phyloP scores from a whole-genome alignment of 2,888 invertebrate species.

The Trachelus stipa region DNA sequence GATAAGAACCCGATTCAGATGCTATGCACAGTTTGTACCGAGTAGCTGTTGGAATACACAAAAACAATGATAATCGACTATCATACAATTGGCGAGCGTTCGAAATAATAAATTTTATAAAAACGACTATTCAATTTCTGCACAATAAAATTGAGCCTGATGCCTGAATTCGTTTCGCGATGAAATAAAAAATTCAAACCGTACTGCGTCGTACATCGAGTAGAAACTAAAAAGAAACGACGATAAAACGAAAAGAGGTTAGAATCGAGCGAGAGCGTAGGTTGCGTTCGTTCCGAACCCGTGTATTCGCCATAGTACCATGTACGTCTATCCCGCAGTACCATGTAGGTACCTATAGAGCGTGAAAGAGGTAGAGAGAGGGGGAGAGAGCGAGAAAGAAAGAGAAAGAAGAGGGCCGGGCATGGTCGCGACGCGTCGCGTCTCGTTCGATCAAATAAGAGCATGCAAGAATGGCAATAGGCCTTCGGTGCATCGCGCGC shows the following conservation, averaged over 20 bases:
- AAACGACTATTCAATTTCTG: neutral
- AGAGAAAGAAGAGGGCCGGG: slow-evolving; percentile 2
- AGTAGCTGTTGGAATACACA: neutral
- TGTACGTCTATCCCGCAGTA: neutral
- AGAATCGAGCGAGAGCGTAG: neutral
- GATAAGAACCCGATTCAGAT: neutral
- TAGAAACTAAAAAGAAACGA: neutral
- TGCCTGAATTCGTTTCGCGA: neutral
- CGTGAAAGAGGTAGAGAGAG: slow-evolving; percentile 9
- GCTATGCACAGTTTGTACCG: neutral
- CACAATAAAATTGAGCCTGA: neutral
- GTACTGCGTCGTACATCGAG: neutral
- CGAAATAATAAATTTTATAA: neutral
- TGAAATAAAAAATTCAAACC: neutral
- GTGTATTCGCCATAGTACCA: neutral
- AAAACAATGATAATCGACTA: neutral
- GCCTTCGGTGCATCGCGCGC: slow-evolving; percentile 6
- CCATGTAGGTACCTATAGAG: neutral
- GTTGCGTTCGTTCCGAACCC: neutral
- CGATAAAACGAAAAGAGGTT: slow-evolving; percentile 4
- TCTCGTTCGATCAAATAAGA: neutral
- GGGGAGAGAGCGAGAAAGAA: neutral
- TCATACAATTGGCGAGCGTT: neutral
- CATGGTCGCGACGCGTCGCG: slow-evolving; percentile 1
- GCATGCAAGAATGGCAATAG: neutral